These are phyloP conservation scores for Brachypteracias leptosomus DNA, from an alignment of 2,113 vertebrate species.

Conservation along the genomic window DNA sequence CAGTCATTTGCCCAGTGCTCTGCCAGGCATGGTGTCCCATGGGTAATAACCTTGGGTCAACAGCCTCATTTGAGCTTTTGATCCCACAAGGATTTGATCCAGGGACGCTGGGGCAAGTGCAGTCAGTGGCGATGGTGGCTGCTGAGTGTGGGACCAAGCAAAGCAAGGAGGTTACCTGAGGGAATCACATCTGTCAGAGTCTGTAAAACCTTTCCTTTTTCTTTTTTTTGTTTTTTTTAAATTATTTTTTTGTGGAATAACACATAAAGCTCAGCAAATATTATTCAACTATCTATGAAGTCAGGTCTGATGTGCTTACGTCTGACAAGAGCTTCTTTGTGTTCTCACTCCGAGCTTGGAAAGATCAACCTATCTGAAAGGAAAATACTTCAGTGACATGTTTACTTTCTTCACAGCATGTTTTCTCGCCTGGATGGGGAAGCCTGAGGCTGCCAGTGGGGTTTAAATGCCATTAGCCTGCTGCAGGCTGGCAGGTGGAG, in stretches of 20 bases:
- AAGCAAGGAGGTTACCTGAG: background rate
- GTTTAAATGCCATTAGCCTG: background rate
- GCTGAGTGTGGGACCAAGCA: background rate
- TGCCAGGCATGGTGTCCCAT: background rate
- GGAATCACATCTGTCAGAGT: background rate
- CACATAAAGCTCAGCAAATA: background rate
- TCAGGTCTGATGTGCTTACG: background rate
- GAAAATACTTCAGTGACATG: slow-evolving; percentile 46
- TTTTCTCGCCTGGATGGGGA: slow-evolving; percentile 40
- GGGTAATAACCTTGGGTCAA: background rate
- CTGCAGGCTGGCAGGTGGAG: background rate
- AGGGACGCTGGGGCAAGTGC: fast-evolving
- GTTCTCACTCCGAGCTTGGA: background rate
- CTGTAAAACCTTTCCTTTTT: background rate
- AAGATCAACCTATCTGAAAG: background rate
- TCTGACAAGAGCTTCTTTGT: slow-evolving; percentile 6
- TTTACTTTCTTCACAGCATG: slow-evolving; percentile 42
- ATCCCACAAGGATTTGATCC: background rate
- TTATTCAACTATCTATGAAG: slow-evolving; percentile 20
- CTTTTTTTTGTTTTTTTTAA: background rate
- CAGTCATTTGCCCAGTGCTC: background rate
- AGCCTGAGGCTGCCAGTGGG: background rate
- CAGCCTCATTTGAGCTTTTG: background rate
- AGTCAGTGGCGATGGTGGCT: fast-evolving
- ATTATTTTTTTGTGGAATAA: background rate